phyloP scores from a whole-genome alignment of 1,140 invertebrate species.

The Drosophila micromelanica region DNA sequence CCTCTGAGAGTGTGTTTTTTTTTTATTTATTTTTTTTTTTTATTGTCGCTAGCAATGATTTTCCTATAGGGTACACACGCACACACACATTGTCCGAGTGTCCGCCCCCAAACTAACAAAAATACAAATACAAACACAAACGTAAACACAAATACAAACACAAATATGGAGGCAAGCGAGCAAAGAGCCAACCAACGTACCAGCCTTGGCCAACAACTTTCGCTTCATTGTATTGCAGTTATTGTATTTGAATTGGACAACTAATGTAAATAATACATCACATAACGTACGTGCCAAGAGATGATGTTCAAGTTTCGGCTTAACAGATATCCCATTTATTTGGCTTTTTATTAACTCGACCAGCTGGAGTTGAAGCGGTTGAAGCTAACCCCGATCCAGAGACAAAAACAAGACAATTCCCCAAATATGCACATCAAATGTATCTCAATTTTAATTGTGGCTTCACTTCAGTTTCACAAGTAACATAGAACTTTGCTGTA shows the following conservation, averaged over 20 bases:
- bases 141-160: slow-evolving; percentile 16
- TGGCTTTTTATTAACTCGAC: slow-evolving; percentile 38
- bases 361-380: neutral
- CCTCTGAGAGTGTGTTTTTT: neutral
- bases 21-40: no score
- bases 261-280: slow-evolving; percentile 55
- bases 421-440: no score
- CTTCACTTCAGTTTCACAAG: no score
- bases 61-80: slow-evolving; percentile 20
- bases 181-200: slow-evolving; percentile 8
- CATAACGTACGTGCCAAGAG: slow-evolving; percentile 31
- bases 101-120: slow-evolving; percentile 21
- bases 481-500: no score
- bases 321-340: slow-evolving; percentile 41
- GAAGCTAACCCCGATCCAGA: no score
- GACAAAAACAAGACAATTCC: no score
- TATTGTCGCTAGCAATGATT: slow-evolving; percentile 44
- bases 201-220: neutral
- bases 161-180: slow-evolving; percentile 3
- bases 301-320: slow-evolving; percentile 19
- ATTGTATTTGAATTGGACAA: slow-evolving; percentile 51
- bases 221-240: slow-evolving; percentile 41
- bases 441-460: no score
- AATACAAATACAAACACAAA: slow-evolving; percentile 28
- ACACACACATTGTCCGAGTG: slow-evolving; percentile 26